Evolutionary conservation across 1,140 invertebrate species (phyloP).

Genomic region (Belonocnema kinseyi): DNA sequence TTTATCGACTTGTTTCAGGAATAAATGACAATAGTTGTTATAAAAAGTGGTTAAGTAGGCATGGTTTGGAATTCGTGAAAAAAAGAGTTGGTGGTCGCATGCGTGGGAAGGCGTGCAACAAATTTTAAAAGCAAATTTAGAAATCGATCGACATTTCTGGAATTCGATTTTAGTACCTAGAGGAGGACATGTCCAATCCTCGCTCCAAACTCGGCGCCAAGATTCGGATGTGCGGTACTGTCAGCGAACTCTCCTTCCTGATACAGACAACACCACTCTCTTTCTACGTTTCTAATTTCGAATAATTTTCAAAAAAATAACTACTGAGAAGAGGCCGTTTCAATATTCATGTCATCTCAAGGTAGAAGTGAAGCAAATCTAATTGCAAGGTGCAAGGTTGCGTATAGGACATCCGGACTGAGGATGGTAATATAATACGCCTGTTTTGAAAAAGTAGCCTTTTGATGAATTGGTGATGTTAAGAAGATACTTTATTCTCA

Average conservation of each 20-base stretch:
- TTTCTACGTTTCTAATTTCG: constrained; percentile 52
- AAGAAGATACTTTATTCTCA: too few species aligned
- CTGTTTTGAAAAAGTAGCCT: too few species aligned
- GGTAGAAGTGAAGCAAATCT: too few species aligned
- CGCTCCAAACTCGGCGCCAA: constrained; percentile 86
- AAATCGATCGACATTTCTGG: not conserved
- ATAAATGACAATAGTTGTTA: too few species aligned
- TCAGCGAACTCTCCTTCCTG: constrained; percentile 81
- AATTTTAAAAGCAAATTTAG: not conserved
- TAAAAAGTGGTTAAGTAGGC: not conserved
- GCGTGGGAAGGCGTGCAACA: not conserved
- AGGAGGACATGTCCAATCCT: constrained; percentile 79
- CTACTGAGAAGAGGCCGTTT: not conserved
- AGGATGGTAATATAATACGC: too few species aligned
- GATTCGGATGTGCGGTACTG: constrained; percentile 85
- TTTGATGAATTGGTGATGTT: too few species aligned
- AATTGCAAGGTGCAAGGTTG: too few species aligned
- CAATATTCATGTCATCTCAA: too few species aligned
- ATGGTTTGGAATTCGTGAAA: not conserved
- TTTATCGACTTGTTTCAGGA: too few species aligned
- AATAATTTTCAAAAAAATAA: constrained; percentile 24
- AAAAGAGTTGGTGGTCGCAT: not conserved
- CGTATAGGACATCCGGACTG: too few species aligned
- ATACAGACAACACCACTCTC: constrained; percentile 58
- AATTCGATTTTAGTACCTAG: constrained; percentile 53